A percentile compares a stretch with the other conserved stretches of the same genome.
phyloP scores from a whole-genome alignment of 1,140 invertebrate genomes.

The Drosophila miranda region DNA sequence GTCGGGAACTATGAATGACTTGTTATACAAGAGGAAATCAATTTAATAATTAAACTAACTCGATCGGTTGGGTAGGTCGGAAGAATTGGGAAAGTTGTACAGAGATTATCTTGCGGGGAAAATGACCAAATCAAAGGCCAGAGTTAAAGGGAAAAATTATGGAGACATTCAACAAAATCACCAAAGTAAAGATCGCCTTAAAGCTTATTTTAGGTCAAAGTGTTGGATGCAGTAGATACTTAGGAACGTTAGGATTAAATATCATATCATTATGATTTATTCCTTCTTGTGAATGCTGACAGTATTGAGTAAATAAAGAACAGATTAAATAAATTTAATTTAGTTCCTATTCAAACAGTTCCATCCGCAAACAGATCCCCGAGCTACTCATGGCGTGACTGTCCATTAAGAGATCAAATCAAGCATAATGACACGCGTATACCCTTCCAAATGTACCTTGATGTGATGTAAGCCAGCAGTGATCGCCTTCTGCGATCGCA shows the following conservation, averaged over 20 bases:
- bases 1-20: background rate
- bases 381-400: slow-evolving; percentile 25
- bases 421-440: slow-evolving; percentile 21
- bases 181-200: too few relatives aligned
- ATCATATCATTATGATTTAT: too few relatives aligned
- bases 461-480: slow-evolving; percentile 59
- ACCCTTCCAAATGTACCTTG: background rate
- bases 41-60: slow-evolving; percentile 38
- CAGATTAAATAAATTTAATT: too few relatives aligned
- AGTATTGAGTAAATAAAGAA: too few relatives aligned
- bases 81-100: slow-evolving; percentile 4
- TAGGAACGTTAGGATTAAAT: too few relatives aligned
- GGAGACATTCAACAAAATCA: background rate
- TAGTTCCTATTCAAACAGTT: too few relatives aligned
- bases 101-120: too few relatives aligned
- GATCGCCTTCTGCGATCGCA: slow-evolving; percentile 30
- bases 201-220: too few relatives aligned
- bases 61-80: background rate
- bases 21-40: slow-evolving; percentile 65
- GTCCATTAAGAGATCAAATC: slow-evolving; percentile 28
- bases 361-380: slow-evolving; percentile 5
- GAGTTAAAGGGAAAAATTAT: background rate
- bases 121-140: too few relatives aligned
- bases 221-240: too few relatives aligned
- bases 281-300: too few relatives aligned